Percentiles rank a stretch among this genome's conserved stretches.
These are phyloP conservation scores for Montifringilla adamsi DNA, from an alignment of 2,113 vertebrate genomes.

Conservation along the genomic window DNA sequence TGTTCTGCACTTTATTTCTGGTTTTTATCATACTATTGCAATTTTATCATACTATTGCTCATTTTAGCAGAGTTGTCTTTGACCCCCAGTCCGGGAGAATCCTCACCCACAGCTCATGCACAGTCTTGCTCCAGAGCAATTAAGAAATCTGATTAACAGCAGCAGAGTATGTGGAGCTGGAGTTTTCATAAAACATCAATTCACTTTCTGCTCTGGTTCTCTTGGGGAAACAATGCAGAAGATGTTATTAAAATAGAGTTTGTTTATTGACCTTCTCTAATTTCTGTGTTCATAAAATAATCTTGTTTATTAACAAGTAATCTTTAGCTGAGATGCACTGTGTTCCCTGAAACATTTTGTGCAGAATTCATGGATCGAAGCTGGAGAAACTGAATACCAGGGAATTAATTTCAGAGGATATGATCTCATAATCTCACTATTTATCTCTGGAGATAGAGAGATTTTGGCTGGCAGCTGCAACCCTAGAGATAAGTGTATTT, in stretches of 20 bases:
- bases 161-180: not conserved
- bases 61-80: not conserved
- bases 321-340: not conserved
- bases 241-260: not conserved
- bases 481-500: conserved; percentile 11
- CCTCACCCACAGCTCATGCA: not conserved
- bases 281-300: conserved; percentile 9
- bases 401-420: conserved; percentile 40
- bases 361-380: conserved; percentile 19
- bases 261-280: conserved; percentile 42
- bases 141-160: not conserved
- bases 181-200: not conserved
- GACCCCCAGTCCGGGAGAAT: not conserved
- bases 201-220: not conserved
- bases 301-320: conserved; percentile 21
- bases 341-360: conserved; percentile 1
- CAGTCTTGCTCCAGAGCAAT: not conserved
- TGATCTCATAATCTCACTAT: conserved; percentile 46
- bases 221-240: not conserved
- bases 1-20: not conserved
- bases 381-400: conserved; percentile 25
- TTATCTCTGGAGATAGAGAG: conserved; percentile 45
- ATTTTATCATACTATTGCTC: not conserved
- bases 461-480: conserved; percentile 22
- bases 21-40: not conserved